Evolutionary conservation across 2,888 invertebrate genomes (phyloP), one percentile per base, ranked within the genome.

Genomic region (Sabatieria punctata): DNA sequence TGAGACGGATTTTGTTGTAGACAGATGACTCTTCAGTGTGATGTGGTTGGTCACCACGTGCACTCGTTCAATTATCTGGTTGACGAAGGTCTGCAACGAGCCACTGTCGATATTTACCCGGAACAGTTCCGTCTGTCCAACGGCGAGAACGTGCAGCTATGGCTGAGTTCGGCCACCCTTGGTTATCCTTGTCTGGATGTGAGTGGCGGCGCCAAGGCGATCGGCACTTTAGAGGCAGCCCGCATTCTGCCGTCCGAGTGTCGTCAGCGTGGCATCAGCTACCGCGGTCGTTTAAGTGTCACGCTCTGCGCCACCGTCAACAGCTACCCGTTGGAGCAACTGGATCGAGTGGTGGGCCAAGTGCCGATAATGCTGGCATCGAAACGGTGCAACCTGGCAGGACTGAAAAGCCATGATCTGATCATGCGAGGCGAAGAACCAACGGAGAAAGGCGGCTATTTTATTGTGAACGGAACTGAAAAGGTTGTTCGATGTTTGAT

Each of bases 381-480:
- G 0, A 78, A 80, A 57, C 72, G 76, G 18, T 97, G 97, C 59
- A 80, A 93, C 68, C 70, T 97, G 44, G 67, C 75, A 15, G 75
- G 76, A 43, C 67, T 89, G 61, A 73, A 69, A 4, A 85, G 89
- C 0, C 69, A 76, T 54, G 73, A 88, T 56, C 72, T 97, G 58
- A 74, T 93, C 0, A 64, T 74, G 27, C 76, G 74, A 50, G 84
- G 85, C 43, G 95, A 97, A 65, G 93, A 95, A 67, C 80, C 80
- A 54, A 79, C 59, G 33, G 66, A 66, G 46, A 54, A 55, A 80
- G 97, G 97, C 3, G 97, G 97, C 37, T 95, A 93, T 68, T 97
- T 95, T 67, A 73, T 97, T 40, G 73, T 89, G 0, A 91, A 89
- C 72, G 97, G 97, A 4, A 80, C 85, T 56, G 93, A 95, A 64